Conservation (phyloP, 92 coral and sea anemone genomes). For the Diadumene lineata region DNA sequence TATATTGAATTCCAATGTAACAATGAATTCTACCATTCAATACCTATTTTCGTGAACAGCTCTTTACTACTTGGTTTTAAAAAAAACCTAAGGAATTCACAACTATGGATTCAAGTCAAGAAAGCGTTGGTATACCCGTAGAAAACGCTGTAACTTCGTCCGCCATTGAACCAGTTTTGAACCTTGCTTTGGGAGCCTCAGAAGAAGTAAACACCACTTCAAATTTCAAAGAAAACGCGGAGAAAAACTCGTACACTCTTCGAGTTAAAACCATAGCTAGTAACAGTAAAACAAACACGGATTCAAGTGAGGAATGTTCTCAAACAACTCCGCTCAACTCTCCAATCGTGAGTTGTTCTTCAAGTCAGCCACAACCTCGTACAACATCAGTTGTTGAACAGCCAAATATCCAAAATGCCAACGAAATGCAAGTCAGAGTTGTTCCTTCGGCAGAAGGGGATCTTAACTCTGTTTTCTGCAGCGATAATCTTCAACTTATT, state of each 20-base stretch:
- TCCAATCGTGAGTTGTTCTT: constrained; percentile 1
- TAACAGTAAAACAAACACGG: neutral
- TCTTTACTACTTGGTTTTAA: neutral
- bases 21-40: neutral
- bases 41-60: neutral
- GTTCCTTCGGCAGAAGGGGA: constrained; percentile 10
- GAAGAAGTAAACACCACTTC: constrained; percentile 74
- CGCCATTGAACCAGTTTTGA: constrained; percentile 32
- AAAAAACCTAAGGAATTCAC: neutral
- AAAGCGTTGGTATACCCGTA: neutral
- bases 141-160: constrained; percentile 18
- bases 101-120: constrained; percentile 18
- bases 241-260: constrained; percentile 13
- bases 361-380: neutral
- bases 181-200: constrained; percentile 73
- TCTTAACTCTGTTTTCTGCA: constrained; percentile 4
- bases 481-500: constrained; percentile 11
- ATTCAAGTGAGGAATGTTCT: neutral
- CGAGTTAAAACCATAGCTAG: constrained; percentile 11
- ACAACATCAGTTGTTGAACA: neutral
- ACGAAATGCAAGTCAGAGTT: constrained; percentile 7
- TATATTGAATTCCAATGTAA: neutral
- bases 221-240: constrained; percentile 16
- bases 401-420: constrained; percentile 3
- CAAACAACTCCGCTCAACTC: constrained; percentile 14